Evolutionary conservation across 2,797 vertebrate genomes (phyloP), one percentile per base, ranked within the genome.

Genomic region (Coluber constrictor): DNA sequence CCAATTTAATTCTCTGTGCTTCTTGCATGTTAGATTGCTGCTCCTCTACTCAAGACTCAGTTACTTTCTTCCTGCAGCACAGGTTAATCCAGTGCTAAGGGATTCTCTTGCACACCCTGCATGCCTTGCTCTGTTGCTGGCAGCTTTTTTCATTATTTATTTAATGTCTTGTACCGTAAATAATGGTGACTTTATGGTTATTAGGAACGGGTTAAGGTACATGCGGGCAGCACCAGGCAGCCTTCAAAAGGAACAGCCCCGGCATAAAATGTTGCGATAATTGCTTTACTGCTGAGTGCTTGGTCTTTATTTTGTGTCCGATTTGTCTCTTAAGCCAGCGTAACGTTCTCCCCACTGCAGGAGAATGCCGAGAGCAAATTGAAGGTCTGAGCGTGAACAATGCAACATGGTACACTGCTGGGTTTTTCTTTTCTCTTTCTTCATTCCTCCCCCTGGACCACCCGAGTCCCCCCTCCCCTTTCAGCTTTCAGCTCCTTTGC

Each of bases 321-420:
- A 99, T 99, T 99, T 99, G 99, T 99, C 99, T 99, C 98, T 99
- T 99, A 99, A 99, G 99, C 99, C 99, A 98, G 98, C 99, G 99
- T 98, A 99, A 99, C 99, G 98, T 99, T 99, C 98, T 98, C 98
- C 98, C 98, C 98, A 98, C 98, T 98, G 98, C 98, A 98, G 98
- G 98, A 99, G 99, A 99, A 99, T 99, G 99, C 98, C 98, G 98
- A 99, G 98, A 99, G 99, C 99, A 99, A 99, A 99, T 99, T 99
- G 99, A 99, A 99, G 99, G 99, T 99, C 98, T 98, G 99, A 99
- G 99, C 99, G 98, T 99, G 99, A 99, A 99, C 99, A 99, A 99
- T 99, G 98, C 98, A 98, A 99, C 99, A 99, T 98, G 98, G 98
- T 98, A 98, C 98, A 98, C 98, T 98, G 98, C 98, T 98, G 98